A percentile compares a stretch with the other conserved stretches of the same genome.
These are phyloP conservation scores for Nomada ferruginata DNA, from an alignment of 2,888 invertebrate genomes.

Conservation along the genomic window DNA sequence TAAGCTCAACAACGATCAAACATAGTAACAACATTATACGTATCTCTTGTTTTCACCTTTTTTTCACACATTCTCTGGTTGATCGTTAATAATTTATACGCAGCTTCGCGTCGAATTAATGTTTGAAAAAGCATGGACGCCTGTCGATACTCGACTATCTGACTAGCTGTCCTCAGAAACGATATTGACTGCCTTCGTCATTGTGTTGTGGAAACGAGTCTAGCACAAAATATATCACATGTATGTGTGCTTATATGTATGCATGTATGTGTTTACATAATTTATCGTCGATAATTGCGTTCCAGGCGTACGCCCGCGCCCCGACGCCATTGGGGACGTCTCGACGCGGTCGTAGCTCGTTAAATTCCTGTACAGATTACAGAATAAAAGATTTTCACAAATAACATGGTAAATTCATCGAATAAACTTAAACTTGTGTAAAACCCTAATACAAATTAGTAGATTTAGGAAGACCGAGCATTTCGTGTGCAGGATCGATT, in stretches of 20 bases:
- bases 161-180: constrained; percentile 47
- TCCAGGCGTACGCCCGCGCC: constrained; percentile 27
- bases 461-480: constrained; percentile 66
- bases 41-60: too few species aligned
- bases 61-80: background rate
- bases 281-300: constrained; percentile 51
- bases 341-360: constrained; percentile 15
- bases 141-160: constrained; percentile 56
- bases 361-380: constrained; percentile 39
- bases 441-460: constrained; percentile 74
- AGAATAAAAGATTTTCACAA: constrained; percentile 68
- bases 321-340: constrained; percentile 29
- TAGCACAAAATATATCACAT: constrained; percentile 47
- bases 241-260: background rate
- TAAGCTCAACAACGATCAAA: background rate
- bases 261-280: constrained; percentile 23
- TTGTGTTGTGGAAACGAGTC: constrained; percentile 43
- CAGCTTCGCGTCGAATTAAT: constrained; percentile 27
- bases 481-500: constrained; percentile 66
- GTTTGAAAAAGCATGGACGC: constrained; percentile 29
- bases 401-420: constrained; percentile 72
- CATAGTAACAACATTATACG: background rate
- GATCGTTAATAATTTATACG: background rate
- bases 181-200: constrained; percentile 49
- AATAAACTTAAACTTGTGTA: constrained; percentile 76